phyloP scores from a whole-genome alignment of 1,140 invertebrate species.

The Glomeris maerens region DNA sequence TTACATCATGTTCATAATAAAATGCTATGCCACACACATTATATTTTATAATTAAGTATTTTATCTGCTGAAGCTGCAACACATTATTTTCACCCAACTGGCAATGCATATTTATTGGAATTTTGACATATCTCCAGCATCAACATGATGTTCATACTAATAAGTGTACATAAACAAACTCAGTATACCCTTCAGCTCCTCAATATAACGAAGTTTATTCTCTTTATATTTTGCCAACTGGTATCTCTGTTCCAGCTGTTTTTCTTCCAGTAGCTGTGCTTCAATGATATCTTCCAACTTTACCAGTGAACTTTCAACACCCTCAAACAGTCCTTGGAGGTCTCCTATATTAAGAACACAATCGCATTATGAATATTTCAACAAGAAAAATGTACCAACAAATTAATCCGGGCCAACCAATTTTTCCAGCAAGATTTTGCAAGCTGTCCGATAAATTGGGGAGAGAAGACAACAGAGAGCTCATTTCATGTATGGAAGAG shows the following conservation, averaged over 20 bases:
- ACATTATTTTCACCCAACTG: no score
- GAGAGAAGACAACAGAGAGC: constrained; percentile 37
- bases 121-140: no score
- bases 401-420: constrained; percentile 38
- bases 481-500: constrained; percentile 37
- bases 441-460: constrained; percentile 43
- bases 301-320: constrained; percentile 44
- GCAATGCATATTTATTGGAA: no score
- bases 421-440: constrained; percentile 41
- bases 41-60: no score
- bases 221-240: constrained; percentile 48
- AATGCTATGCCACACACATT: no score
- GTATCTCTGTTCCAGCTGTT: constrained; percentile 44
- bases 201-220: constrained; percentile 43
- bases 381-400: not conserved
- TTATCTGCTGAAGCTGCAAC: no score
- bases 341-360: constrained; percentile 35
- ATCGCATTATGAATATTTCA: constrained; percentile 1
- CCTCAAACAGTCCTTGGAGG: constrained; percentile 45
- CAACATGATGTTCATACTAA: constrained; percentile 6
- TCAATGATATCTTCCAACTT: constrained; percentile 49
- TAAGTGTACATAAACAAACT: no score
- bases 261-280: constrained; percentile 43
- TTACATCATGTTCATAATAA: no score
- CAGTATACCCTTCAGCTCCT: constrained; percentile 43